Evolutionary conservation across 64 coral and sea anemone genomes (phyloP), one percentile per base, ranked within the genome.

Genomic region (Pocillopora damicornis): DNA sequence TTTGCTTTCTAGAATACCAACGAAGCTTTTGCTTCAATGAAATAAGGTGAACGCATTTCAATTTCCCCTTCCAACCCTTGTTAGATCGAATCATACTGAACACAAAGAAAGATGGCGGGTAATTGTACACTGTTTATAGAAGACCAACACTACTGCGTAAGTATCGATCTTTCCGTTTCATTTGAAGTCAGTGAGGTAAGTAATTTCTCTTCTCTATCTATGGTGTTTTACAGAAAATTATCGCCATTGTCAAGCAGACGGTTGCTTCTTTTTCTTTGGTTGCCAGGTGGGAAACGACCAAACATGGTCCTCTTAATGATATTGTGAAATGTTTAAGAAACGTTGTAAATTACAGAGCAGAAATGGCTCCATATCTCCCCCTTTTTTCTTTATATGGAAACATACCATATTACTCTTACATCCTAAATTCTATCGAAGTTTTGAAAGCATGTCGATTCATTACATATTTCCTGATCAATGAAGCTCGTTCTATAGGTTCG

Each of bases 121-220:
- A 86, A 67, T 20, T 94, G 93, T 61, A 64, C 71, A 0, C 57
- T 94, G 57, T 94, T 94, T 79, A 78, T 88, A n/a, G 93, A 94
- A 38, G 80, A 86, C 59, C 93, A 71, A 23, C 88, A 77, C 61
- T 82, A 94, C 74, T 94, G 93, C 75, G 93, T 94, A 87, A 87
- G 93, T 88, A 92, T 16, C 13, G 30, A 76, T 72, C 75, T 30
- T 10, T 62, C 6, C 60, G 7, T 73, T 88, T 7, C 35, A 38
- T 20, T 37, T 77, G 22, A 4, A 34, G 37, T 35, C 45, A 20
- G 58, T 7, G n/a, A 11, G 20, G 22, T 23, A 71, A 20, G n/a
- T 71, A 75, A 66, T 16, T 15, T 78, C 38, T 59, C 5, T 63
- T 17, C 25, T 20, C 63, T 62, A 1, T n/a, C 61, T 59, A 71